These are phyloP conservation scores for Ypsolopha scabrella DNA, from an alignment of 2,888 invertebrate genomes.

Conservation along the genomic window DNA sequence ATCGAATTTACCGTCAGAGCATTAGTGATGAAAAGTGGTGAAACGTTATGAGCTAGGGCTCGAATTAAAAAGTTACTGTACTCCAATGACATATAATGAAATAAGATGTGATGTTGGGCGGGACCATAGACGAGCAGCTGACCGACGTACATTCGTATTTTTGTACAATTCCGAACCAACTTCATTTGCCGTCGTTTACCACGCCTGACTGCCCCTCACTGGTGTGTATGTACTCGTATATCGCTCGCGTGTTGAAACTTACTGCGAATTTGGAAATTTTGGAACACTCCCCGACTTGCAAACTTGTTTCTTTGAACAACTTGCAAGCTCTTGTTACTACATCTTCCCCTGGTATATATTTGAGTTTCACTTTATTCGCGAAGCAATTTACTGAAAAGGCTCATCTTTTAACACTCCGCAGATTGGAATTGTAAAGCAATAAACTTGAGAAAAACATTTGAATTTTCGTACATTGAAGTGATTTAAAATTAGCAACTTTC, in stretches of 20 bases:
- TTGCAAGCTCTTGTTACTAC: neutral
- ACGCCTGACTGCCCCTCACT: neutral
- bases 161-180: too few species aligned
- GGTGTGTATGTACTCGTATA: too few species aligned
- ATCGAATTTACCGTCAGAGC: neutral
- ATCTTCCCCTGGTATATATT: neutral
- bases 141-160: too few species aligned
- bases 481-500: neutral
- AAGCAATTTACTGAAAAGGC: neutral
- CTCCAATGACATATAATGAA: too few species aligned
- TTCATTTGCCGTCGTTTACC: too few species aligned
- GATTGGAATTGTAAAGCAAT: constrained; percentile 2
- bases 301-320: constrained; percentile 2
- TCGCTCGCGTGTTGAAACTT: neutral
- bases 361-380: constrained; percentile 3
- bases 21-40: too few species aligned
- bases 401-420: constrained; percentile 1
- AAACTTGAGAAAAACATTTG: neutral
- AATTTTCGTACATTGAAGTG: neutral
- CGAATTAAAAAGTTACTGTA: too few species aligned
- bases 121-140: too few species aligned
- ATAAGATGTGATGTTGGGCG: too few species aligned
- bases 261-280: neutral
- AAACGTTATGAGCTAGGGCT: too few species aligned
- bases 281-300: neutral